phyloP scores from a whole-genome alignment of 2,113 vertebrate genomes.

The Catagonus wagneri region DNA sequence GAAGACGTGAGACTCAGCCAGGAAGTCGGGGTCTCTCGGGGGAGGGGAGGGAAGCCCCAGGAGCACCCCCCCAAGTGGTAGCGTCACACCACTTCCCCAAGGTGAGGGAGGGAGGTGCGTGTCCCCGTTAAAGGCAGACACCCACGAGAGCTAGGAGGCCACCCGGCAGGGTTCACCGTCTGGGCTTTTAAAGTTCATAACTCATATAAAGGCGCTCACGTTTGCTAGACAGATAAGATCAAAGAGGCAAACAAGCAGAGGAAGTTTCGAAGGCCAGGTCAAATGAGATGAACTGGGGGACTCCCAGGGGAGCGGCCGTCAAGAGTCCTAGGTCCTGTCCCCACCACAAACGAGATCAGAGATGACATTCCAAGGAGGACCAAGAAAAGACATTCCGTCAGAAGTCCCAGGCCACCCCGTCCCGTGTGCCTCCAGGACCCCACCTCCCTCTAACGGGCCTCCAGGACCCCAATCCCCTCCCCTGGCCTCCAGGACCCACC shows the following conservation, averaged over 20 bases:
- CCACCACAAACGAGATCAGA: background rate
- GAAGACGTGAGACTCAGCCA: background rate
- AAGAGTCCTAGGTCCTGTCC: background rate
- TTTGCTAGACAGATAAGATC: background rate
- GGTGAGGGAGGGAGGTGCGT: background rate
- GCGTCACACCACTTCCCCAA: fast-evolving
- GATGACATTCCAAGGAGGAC: background rate
- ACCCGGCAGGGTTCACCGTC: background rate
- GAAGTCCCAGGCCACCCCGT: background rate
- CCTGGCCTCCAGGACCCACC: background rate
- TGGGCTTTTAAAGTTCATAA: background rate
- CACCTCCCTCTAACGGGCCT: background rate
- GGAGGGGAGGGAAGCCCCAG: no score
- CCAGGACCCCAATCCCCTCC: background rate
- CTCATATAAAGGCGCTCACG: background rate
- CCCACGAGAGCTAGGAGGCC: background rate
- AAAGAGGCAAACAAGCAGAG: background rate
- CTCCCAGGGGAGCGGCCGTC: background rate
- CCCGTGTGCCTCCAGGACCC: no score
- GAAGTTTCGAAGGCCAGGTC: background rate
- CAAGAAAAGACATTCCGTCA: background rate
- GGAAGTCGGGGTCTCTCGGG: background rate
- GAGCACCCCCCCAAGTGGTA: background rate
- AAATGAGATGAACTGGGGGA: background rate
- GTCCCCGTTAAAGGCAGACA: background rate